phyloP scores from a whole-genome alignment of 2,113 vertebrate genomes.

The Dascyllus trimaculatus region DNA sequence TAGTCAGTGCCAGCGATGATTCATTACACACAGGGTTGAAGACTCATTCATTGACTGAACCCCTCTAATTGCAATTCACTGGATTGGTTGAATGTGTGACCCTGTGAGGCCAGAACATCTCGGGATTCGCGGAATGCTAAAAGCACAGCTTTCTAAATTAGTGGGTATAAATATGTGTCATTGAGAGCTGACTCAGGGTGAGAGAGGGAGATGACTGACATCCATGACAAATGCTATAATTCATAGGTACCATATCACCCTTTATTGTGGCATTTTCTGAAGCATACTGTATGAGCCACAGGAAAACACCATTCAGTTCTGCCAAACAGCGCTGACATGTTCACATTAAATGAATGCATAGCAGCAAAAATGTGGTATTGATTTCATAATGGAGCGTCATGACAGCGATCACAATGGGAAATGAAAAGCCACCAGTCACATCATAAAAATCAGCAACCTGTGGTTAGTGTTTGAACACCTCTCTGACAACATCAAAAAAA shows the following conservation, averaged over 20 bases:
- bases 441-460: slow-evolving; percentile 16
- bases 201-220: slow-evolving; percentile 32
- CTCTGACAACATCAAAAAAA: background rate
- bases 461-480: slow-evolving; percentile 12
- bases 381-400: slow-evolving; percentile 36
- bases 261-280: slow-evolving; percentile 24
- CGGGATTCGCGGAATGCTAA: background rate
- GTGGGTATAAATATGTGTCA: slow-evolving; percentile 16
- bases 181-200: slow-evolving; percentile 29
- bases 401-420: slow-evolving; percentile 16
- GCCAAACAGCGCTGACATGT: background rate
- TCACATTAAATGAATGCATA: slow-evolving; percentile 5
- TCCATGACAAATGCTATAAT: slow-evolving; percentile 40
- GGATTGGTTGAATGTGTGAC: background rate
- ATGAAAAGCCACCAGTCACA: slow-evolving; percentile 14
- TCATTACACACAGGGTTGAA: slow-evolving; percentile 13
- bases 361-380: slow-evolving; percentile 30
- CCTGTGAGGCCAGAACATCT: slow-evolving; percentile 17
- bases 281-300: background rate
- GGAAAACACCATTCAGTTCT: background rate
- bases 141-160: slow-evolving; percentile 16
- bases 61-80: slow-evolving; percentile 9
- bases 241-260: slow-evolving; percentile 9
- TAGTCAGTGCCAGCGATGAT: slow-evolving; percentile 6
- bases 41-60: slow-evolving; percentile 13